Evolutionary conservation across 2,797 vertebrate species (phyloP), one percentile per base, ranked within the genome.

Genomic region (Novumbra hubbsi): DNA sequence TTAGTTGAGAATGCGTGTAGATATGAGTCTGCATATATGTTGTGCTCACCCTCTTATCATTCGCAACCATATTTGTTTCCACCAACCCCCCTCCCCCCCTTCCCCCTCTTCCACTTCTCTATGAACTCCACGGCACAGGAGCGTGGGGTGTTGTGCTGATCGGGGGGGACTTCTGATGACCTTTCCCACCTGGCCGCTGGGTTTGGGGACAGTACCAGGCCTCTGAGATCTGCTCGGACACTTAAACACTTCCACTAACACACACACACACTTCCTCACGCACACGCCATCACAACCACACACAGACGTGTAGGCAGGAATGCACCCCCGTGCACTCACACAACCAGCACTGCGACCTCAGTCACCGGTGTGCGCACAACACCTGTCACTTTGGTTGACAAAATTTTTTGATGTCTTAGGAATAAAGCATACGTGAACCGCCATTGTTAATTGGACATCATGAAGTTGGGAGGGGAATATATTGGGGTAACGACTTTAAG

Each of bases 191-290:
- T 76, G 73, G 72, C 74, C 69, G 66, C 76, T 7, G 2, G 68
- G 77, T 85, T 82, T 83, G n/a, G n/a, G 80, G 79, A 84, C 64
- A 70, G 66, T 70, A 19, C 32, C 19, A 14, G 12, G 64, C 72
- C 30, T 74, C 71, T 73, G 71, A 86, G 79, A 84, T 85, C 64
- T 63, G 81, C 77, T 81, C 82, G 76, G 73, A 80, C 74, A 77
- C 78, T 86, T 76, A 78, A 82, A 86, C 74, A 69, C 62, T 77
- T 66, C 41, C 2, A 30, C 68, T 81, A 41, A 0, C 57, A 38
- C 34, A 38, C 34, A 38, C 8, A 38, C 3, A 38, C 3, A 38
- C 8, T 8, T n/a, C n/a, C n/a, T n/a, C n/a, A 38, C 2, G 34
- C 34, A 38, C 8, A 38, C 4, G 5, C 34, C 8, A 38, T 38